Conservation (phyloP, 2,888 invertebrate genomes). For the Pachymerium ferrugineum region DNA sequence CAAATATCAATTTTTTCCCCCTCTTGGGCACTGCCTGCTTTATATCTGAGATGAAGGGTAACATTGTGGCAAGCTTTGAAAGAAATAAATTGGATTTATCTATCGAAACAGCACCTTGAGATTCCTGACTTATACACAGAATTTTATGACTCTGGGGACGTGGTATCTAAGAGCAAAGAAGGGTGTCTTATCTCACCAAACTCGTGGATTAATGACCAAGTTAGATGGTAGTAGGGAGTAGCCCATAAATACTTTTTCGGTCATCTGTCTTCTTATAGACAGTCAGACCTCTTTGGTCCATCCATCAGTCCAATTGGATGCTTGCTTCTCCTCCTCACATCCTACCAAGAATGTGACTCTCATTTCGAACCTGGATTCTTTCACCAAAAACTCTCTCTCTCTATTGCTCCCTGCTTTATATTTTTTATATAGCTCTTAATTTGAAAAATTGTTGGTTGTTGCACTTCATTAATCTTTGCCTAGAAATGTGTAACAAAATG, state of each 20-base stretch:
- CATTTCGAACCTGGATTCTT: neutral
- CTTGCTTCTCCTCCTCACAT: neutral
- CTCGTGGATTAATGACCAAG: slow-evolving; percentile 6
- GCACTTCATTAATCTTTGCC: neutral
- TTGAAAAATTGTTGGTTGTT: neutral
- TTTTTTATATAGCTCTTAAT: neutral
- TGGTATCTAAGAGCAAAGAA: neutral
- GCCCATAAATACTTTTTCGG: neutral
- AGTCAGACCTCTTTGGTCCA: neutral
- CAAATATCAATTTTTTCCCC: no score
- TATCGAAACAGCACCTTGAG: neutral
- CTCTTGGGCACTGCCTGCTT: neutral
- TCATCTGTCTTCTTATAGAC: slow-evolving; percentile 21
- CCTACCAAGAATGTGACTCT: neutral
- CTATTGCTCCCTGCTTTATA: neutral
- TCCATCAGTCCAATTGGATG: slow-evolving; percentile 18
- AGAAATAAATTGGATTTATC: slow-evolving; percentile 10
- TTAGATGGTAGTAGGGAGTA: neutral
- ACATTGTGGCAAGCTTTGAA: neutral
- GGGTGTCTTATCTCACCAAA: slow-evolving; percentile 10
- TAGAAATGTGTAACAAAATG: neutral
- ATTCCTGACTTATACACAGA: neutral
- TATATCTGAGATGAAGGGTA: neutral
- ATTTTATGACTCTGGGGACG: neutral
- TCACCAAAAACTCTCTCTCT: neutral